Conservation (phyloP, 2,797 vertebrate species). For the Amblyraja radiata region DNA sequence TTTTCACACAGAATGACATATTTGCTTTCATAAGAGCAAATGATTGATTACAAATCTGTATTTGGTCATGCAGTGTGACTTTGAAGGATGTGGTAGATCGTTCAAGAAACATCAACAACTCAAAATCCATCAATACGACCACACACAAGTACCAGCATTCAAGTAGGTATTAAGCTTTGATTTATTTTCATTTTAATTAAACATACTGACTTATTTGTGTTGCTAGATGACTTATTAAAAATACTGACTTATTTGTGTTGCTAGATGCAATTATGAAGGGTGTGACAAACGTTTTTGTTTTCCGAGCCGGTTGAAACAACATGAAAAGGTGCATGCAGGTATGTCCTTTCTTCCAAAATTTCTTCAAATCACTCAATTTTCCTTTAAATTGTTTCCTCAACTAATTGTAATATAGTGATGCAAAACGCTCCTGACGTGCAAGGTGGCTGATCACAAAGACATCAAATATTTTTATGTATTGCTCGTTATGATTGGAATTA, state of each 20-base stretch:
- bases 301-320: conserved; percentile 64
- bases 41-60: background rate
- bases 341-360: background rate
- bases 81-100: conserved; percentile 65
- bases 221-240: conserved; percentile 64
- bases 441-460: background rate
- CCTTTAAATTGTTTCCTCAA: background rate
- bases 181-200: background rate
- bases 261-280: conserved; percentile 68
- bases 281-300: conserved; percentile 66
- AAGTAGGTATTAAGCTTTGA: conserved; percentile 59
- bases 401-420: background rate
- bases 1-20: background rate
- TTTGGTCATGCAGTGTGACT: conserved; percentile 60
- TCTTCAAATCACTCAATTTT: too few species aligned
- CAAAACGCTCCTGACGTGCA: background rate
- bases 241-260: background rate
- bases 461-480: background rate
- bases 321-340: conserved; percentile 77
- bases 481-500: too few species aligned
- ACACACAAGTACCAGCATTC: conserved; percentile 64
- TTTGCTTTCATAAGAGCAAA: background rate
- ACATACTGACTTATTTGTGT: background rate
- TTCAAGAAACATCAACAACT: conserved; percentile 81
- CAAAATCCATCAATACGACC: conserved; percentile 69